Evolutionary conservation across 2,888 invertebrate genomes (phyloP), one percentile per base, ranked within the genome.

Genomic region (Temnothorax rugatulus): DNA sequence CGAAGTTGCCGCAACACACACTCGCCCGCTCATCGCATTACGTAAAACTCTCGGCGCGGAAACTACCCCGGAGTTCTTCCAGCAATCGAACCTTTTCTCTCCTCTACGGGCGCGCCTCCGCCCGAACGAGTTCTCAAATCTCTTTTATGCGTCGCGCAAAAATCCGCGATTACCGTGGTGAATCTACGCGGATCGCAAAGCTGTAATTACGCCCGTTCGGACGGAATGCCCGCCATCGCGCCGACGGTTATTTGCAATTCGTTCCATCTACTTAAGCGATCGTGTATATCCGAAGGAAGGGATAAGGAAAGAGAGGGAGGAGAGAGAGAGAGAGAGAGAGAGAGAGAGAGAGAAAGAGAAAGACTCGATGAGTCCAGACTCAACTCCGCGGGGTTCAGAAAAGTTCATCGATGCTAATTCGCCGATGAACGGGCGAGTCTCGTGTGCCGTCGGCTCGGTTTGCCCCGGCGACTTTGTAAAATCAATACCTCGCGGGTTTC

Each of bases 401-500:
- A 90, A 89, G 86, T 88, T 90, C 69, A 75, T 86, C 73, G 83
- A 68, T 74, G 87, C 63, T 88, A 90, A 91, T 91, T 87, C 86
- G 71, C 79, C 89, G 86, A 91, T 88, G 74, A 79, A 79, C 86
- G 79, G 83, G 71, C 84, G 87, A 86, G 84, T 84, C 89, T 89
- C 82, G 89, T 90, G 84, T 86, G 89, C 85, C 85, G 54, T 29
- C 86, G 75, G 85, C 82, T 84, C 84, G 86, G 88, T 88, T 90
- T 90, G 86, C 89, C 89, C 82, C 29, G 88, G 87, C 88, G 90
- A 90, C 88, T 90, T 89, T 85, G 86, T 87, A 89, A 91, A 91
- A 92, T 92, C 92, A 92, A 92, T 92, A 92, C 88, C 82, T 63
- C 21, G 84, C 75, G 71, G 87, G 88, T 89, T 91, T 88, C 87